Evolutionary conservation across 2,888 invertebrate species (phyloP), one percentile per base, ranked within the genome.

Genomic region (Oscheius sp.): DNA sequence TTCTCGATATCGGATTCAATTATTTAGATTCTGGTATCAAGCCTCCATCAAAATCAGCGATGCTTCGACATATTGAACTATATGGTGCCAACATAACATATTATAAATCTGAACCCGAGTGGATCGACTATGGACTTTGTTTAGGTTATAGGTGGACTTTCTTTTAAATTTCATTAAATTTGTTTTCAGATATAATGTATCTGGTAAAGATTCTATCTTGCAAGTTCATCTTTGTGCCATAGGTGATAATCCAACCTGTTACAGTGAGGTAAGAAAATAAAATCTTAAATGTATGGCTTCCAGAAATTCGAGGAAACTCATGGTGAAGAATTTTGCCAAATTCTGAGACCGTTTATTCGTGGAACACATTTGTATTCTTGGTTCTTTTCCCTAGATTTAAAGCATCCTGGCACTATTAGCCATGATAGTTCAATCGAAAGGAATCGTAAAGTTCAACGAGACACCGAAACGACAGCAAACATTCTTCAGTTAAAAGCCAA

Each of bases 51-150:
- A 79, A 79, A 51, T 68, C 68, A 1, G 73, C 74, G 32, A 79
- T 79, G 79, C 9, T 71, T 22, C 62, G 77, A 38, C 75, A 77
- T 33, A 67, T 74, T 1, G 70, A 66, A 12, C 26, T 74, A 38
- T 69, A 73, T 44, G 73, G 71, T 9, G 47, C 32, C 36, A 77
- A 77, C 67, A 63, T 61, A 26, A 73, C 79, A 2, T 84, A 83
- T 57, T 71, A 77, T 57, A 82, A 82, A 62, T 75, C 82, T 20
- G 71, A 73, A 8, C 75, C 78, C 2, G 70, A 80, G 59, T 83
- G 78, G 80, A 74, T 82, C 44, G 77, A 80, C 44, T 80, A 85
- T 50, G 70, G 69, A 14, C 67, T 78, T 17, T 85, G 85, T 61
- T 66, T 80, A 20, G 83, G 79, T n/a, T 85, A 82, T 63, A 72